These are phyloP conservation scores for Diloba caeruleocephala DNA, from an alignment of 2,888 invertebrate species.

Conservation along the genomic window DNA sequence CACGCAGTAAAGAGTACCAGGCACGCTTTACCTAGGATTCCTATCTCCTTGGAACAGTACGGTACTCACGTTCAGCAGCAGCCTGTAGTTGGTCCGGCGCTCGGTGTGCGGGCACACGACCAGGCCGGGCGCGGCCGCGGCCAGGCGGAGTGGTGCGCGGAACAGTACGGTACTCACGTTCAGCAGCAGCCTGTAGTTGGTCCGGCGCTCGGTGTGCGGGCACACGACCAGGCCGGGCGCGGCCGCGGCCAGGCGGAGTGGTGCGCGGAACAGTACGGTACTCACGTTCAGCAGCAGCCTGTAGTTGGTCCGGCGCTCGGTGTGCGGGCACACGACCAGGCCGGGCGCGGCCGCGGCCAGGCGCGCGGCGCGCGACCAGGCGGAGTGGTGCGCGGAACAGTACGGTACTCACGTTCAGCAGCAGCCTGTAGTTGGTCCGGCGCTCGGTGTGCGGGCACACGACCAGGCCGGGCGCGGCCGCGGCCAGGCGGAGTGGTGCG, in stretches of 20 bases:
- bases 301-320: slow-evolving; percentile 92
- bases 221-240: background rate
- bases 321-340: slow-evolving; percentile 92
- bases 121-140: slow-evolving; percentile 93
- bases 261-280: slow-evolving; percentile 5
- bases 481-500: no score
- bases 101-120: slow-evolving; percentile 93
- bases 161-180: slow-evolving; percentile 48
- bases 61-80: slow-evolving; percentile 81
- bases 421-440: no score
- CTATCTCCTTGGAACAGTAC: no score
- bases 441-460: background rate
- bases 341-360: slow-evolving; percentile 94
- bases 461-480: background rate
- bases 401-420: slow-evolving; percentile 22
- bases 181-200: no score
- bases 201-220: background rate
- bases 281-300: slow-evolving; percentile 91
- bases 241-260: no score
- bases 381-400: slow-evolving; percentile 68
- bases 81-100: slow-evolving; percentile 92
- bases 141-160: slow-evolving; percentile 69
- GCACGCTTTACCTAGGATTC: no score
- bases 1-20: no score
- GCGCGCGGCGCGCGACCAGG: slow-evolving; percentile 83